Evolutionary conservation across 2,113 vertebrate species (phyloP), one percentile per base, ranked within the genome.

Genomic region (Erythrocebus patas): DNA sequence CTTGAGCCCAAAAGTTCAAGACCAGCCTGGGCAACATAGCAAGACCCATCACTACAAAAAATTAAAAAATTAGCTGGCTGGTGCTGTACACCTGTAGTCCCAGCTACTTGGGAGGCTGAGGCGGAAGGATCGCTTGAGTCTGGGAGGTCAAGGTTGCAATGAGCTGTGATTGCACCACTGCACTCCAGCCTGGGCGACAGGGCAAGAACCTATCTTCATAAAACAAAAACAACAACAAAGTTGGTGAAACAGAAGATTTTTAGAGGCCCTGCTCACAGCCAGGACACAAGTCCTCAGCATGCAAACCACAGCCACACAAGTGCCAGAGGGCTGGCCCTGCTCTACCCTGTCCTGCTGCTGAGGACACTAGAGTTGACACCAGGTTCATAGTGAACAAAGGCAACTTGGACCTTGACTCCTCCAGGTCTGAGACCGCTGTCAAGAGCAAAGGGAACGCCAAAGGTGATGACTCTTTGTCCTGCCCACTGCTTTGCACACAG

Each of bases 201-300:
- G 13, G 12, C 27, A 6, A 64, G 61, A 32, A 30, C 27, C 61
- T 64, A 27, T 32, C 61, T 64, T 64, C 18, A 20, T 55, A 55
- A 55, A 64, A 64, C 13, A 64, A 64, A 64, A 32, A 64, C 61
- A 64, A 64, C 61, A 64, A 64, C 61, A 64, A 64, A 93, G 17
- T 20, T 78, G 38, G 27, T 84, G 64, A 61, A 23, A 84, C 23
- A 86, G 82, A 95, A 85, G 48, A 50, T 50, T 50, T 50, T 50
- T 50, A 50, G 48, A 50, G 48, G 48, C 48, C 48, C 48, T 50
- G 6, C 38, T 73, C 27, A 32, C 40, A 52, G 38, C 80, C 20
- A 7, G 72, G 68, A 82, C 59, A 64, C 16, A 64, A 84, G 66
- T 68, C 30, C 75, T 93, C 2, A 9, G 48, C 3, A 2, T 52